Conservation (phyloP, 1,140 invertebrate genomes). For the Telenomus remus region DNA sequence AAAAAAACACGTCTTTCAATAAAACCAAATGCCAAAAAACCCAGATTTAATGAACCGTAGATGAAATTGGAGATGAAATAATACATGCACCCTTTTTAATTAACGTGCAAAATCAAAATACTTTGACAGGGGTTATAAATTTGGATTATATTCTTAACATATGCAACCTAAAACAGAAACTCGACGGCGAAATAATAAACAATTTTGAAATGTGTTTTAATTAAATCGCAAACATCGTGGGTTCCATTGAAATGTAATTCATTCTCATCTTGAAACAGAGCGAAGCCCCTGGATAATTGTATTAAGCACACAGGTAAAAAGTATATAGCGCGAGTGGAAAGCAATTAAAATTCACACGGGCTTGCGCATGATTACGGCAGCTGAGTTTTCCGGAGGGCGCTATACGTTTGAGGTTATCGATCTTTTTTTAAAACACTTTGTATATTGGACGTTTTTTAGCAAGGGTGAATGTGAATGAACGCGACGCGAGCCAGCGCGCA, state of each 20-base stretch:
- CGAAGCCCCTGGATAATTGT: constrained; percentile 26
- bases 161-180: constrained; percentile 17
- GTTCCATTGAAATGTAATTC: constrained; percentile 15
- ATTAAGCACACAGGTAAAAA: constrained; percentile 33
- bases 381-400: constrained; percentile 51
- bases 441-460: constrained; percentile 54
- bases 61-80: no score
- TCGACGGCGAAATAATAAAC: constrained; percentile 3
- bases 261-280: constrained; percentile 30
- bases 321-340: constrained; percentile 22
- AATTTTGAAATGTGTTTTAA: constrained; percentile 25
- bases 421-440: constrained; percentile 41
- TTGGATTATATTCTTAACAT: not conserved
- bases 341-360: constrained; percentile 45
- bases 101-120: constrained; percentile 23
- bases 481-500: constrained; percentile 61
- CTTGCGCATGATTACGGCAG: constrained; percentile 43
- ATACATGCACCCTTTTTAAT: no score
- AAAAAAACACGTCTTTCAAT: no score
- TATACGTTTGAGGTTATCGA: constrained; percentile 53
- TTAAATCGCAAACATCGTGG: constrained; percentile 28
- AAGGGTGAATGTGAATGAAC: constrained; percentile 59
- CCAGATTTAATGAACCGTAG: no score
- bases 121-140: constrained; percentile 25
- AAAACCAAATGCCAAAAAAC: no score